phyloP scores from a whole-genome alignment of 2,797 vertebrate species.

The Poecilia picta region DNA sequence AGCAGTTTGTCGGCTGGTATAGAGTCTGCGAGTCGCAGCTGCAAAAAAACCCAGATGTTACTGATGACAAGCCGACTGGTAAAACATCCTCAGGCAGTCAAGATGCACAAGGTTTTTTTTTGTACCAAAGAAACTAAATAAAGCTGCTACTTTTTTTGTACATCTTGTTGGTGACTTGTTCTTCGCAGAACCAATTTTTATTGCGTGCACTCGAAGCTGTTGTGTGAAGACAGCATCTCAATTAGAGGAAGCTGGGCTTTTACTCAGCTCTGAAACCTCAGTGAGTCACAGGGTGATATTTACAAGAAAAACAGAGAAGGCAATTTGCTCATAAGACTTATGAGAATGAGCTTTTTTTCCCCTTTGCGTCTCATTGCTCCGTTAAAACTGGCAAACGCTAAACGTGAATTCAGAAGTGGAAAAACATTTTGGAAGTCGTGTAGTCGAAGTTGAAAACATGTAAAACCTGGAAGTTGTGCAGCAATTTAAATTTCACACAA shows the following conservation, averaged over 20 bases:
- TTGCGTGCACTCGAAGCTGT: not conserved
- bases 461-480: too few species aligned
- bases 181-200: not conserved
- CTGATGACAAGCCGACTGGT: not conserved
- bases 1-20: not conserved
- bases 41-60: not conserved
- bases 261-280: not conserved
- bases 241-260: not conserved
- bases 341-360: not conserved
- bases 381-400: not conserved
- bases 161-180: not conserved
- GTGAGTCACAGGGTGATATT: not conserved
- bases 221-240: not conserved
- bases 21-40: not conserved
- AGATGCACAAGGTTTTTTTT: not conserved
- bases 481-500: not conserved
- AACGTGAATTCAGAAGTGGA: not conserved
- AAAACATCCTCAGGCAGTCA: not conserved
- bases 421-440: not conserved
- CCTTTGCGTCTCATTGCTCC: not conserved
- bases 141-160: constrained; percentile 27
- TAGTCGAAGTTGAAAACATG: not conserved
- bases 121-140: constrained; percentile 36
- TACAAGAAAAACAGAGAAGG: not conserved
- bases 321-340: not conserved